A percentile compares a stretch with the other conserved stretches of the same genome.
Evolutionary conservation across 2,888 invertebrate species (phyloP).

Genomic region (Stomorhina lunata): DNA sequence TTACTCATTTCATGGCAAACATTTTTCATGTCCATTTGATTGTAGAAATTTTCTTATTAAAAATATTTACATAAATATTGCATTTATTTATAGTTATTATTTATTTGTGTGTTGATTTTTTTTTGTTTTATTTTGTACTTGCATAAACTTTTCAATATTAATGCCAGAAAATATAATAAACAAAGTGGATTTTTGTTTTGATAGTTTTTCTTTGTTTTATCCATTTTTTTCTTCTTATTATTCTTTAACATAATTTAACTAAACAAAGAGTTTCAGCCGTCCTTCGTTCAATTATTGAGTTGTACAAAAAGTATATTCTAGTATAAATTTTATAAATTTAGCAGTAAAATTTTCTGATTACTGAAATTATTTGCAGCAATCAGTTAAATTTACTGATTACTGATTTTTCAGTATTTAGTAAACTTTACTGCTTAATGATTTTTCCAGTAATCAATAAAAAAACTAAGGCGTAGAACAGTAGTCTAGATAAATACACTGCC

Average conservation of each 20-base stretch:
- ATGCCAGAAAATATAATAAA: slow-evolving; percentile 45
- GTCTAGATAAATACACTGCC: too few species aligned
- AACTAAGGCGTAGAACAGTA: too few species aligned
- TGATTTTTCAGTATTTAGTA: too few species aligned
- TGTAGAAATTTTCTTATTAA: slow-evolving; percentile 8
- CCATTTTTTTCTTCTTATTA: not conserved
- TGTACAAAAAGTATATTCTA: too few species aligned
- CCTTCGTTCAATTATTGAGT: too few species aligned
- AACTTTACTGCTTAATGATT: too few species aligned
- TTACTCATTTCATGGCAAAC: not conserved
- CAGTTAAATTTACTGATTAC: too few species aligned
- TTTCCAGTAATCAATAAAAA: too few species aligned
- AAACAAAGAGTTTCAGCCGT: slow-evolving; percentile 35
- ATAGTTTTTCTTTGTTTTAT: slow-evolving; percentile 9
- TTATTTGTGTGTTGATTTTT: slow-evolving; percentile 5
- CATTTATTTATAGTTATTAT: slow-evolving; percentile 44
- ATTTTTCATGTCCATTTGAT: slow-evolving; percentile 2
- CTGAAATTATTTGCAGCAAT: too few species aligned
- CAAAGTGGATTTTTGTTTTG: slow-evolving; percentile 42
- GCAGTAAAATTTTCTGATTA: too few species aligned
- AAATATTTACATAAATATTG: slow-evolving; percentile 34
- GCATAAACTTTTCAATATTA: slow-evolving; percentile 49
- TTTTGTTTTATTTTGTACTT: too few species aligned
- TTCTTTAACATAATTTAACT: slow-evolving; percentile 19
- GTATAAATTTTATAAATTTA: too few species aligned